A percentile compares a stretch with the other conserved stretches of the same genome.
Evolutionary conservation across 2,113 vertebrate species (phyloP).

Genomic region (Carassius carassius): DNA sequence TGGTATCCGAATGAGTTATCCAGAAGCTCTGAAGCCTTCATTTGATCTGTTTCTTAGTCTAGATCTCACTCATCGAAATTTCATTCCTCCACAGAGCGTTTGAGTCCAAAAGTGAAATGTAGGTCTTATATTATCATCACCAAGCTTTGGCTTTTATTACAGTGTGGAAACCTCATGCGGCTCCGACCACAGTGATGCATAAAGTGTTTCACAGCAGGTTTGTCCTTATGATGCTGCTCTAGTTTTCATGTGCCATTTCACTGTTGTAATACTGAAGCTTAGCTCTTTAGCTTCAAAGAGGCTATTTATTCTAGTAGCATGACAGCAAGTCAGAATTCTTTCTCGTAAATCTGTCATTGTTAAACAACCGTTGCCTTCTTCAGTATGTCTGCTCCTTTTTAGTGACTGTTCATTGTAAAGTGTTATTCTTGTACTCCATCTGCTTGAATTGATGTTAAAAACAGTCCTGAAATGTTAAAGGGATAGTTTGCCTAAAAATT

Average conservation of each 20-base stretch:
- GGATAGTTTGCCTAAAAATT: not conserved
- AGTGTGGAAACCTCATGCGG: conserved; percentile 50
- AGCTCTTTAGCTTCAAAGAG: conserved; percentile 28
- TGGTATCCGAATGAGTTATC: conserved; percentile 64
- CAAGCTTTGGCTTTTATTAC: conserved; percentile 40
- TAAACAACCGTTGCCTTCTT: not conserved
- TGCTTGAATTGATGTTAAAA: not conserved
- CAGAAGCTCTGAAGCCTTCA: not conserved
- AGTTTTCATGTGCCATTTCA: conserved; percentile 17
- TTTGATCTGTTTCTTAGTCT: conserved; percentile 23
- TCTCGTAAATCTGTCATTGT: conserved; percentile 15
- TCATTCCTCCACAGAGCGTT: conserved; percentile 31
- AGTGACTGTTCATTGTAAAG: not conserved
- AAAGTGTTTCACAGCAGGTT: conserved; percentile 40
- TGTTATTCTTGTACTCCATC: not conserved
- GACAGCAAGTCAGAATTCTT: conserved; percentile 15
- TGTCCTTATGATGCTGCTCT: conserved; percentile 37
- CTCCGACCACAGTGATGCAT: conserved; percentile 48
- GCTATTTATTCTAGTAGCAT: not conserved
- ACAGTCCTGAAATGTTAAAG: not conserved
- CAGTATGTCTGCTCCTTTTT: not conserved
- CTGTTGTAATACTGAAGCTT: conserved; percentile 28
- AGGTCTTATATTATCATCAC: conserved; percentile 33
- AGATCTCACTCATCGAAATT: conserved; percentile 17
- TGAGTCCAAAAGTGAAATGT: conserved; percentile 39